Conservation (phyloP, 2,888 invertebrate genomes). For the Catocala nupta region DNA sequence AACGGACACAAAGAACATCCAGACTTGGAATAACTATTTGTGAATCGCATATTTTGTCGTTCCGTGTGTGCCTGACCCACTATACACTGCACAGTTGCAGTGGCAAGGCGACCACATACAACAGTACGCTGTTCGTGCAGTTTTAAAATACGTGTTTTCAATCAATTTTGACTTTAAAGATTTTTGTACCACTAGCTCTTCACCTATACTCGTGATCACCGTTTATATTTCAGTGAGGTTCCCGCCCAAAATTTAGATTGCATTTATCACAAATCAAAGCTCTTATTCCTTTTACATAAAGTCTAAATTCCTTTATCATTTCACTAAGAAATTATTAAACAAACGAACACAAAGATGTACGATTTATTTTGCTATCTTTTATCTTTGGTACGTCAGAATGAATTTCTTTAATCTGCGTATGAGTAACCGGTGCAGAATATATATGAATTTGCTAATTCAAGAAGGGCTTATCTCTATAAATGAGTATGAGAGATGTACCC, state of each 20-base stretch:
- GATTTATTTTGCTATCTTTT: slow-evolving; percentile 49
- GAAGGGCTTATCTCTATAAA: no score
- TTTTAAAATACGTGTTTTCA: no score
- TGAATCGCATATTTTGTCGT: no score
- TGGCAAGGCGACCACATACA: no score
- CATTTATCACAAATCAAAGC: slow-evolving; percentile 48
- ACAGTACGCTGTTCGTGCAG: no score
- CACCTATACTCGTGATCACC: slow-evolving; percentile 65
- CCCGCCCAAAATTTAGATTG: slow-evolving; percentile 81
- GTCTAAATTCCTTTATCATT: slow-evolving; percentile 46
- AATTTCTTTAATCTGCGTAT: slow-evolving; percentile 51
- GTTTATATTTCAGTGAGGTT: slow-evolving; percentile 72
- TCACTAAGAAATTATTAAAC: slow-evolving; percentile 51
- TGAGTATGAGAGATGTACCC: no score
- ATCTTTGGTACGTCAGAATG: slow-evolving; percentile 54
- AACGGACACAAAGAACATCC: no score
- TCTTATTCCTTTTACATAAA: slow-evolving; percentile 46
- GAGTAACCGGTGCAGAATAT: slow-evolving; percentile 28
- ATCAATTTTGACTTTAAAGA: not conserved
- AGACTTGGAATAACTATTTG: no score
- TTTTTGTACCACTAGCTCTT: slow-evolving; percentile 42
- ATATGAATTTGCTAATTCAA: no score
- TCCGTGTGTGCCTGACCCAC: no score
- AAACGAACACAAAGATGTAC: slow-evolving; percentile 43
- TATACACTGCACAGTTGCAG: no score